phyloP scores from a whole-genome alignment of 2,888 invertebrate genomes.

The Cerceris ruficornis region DNA sequence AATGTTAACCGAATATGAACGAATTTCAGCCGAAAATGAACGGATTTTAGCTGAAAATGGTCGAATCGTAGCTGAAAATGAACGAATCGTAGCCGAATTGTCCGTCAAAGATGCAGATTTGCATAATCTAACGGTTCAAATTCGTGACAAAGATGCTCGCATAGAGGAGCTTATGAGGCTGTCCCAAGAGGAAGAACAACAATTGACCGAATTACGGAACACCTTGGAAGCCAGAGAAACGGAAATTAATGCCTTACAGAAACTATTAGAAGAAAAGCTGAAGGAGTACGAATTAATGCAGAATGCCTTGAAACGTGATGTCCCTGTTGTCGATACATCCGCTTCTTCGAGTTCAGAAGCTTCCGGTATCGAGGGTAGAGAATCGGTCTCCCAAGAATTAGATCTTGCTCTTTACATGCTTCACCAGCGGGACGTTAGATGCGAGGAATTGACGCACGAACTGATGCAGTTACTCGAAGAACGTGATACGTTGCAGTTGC shows the following conservation, averaged over 20 bases:
- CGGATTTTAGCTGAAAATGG: too few species aligned
- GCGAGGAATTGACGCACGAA: conserved; percentile 93
- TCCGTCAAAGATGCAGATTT: conserved; percentile 88
- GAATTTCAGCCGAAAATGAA: too few species aligned
- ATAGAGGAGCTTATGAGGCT: conserved; percentile 83
- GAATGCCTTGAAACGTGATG: conserved; percentile 68
- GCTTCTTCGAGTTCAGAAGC: conserved; percentile 27
- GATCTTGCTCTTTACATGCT: conserved; percentile 92
- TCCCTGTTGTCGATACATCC: conserved; percentile 48
- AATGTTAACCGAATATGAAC: too few species aligned
- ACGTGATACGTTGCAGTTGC: conserved; percentile 91
- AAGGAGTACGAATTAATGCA: conserved; percentile 84
- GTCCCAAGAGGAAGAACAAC: conserved; percentile 84
- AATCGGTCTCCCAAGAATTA: conserved; percentile 83
- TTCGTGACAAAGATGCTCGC: conserved; percentile 82
- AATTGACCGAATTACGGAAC: conserved; percentile 84
- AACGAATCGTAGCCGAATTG: conserved; percentile 79
- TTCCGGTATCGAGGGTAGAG: conserved; percentile 70
- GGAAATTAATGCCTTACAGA: conserved; percentile 83
- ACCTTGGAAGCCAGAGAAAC: conserved; percentile 88
- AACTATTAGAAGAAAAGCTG: conserved; percentile 85
- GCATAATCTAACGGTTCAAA: conserved; percentile 86
- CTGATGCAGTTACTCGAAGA: conserved; percentile 91
- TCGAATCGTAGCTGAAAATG: conserved; percentile 68
- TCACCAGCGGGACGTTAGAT: conserved; percentile 92